These are phyloP conservation scores for Antitype chi DNA, from an alignment of 2,888 invertebrate genomes.

Conservation along the genomic window DNA sequence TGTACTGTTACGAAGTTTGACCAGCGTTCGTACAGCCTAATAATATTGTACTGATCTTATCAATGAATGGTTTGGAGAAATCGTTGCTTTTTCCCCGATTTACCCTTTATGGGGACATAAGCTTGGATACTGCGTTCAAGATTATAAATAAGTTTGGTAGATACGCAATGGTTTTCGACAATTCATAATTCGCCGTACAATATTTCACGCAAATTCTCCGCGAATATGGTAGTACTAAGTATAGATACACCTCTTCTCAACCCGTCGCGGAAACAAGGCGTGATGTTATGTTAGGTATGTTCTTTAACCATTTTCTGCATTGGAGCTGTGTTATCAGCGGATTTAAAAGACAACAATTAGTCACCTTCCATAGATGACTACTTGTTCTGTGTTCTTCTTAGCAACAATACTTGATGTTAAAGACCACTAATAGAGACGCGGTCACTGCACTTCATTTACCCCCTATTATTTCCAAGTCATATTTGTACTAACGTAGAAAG, in stretches of 20 bases:
- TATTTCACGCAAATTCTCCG: not conserved
- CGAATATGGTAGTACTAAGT: not conserved
- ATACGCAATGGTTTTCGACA: not conserved
- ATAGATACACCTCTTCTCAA: not conserved
- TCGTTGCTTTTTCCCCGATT: not conserved
- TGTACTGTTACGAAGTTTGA: constrained; percentile 22
- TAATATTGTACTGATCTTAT: constrained; percentile 21
- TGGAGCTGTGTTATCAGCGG: not conserved
- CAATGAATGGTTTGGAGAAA: constrained; percentile 21
- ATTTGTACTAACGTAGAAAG: not conserved
- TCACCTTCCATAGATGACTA: no score
- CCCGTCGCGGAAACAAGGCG: not conserved
- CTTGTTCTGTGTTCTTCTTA: no score
- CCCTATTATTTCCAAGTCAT: not conserved
- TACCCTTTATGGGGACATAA: not conserved
- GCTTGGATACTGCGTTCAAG: not conserved
- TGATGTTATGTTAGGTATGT: not conserved
- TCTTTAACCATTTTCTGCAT: no score
- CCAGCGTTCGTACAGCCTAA: not conserved
- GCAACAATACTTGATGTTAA: not conserved
- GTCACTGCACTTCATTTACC: not conserved
- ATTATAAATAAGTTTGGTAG: not conserved
- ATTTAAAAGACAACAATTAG: not conserved
- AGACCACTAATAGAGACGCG: not conserved
- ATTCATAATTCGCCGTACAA: not conserved